Base-by-base conservation (phyloP, 2,113 vertebrate species). In the Fulmarus glacialis region DNA sequence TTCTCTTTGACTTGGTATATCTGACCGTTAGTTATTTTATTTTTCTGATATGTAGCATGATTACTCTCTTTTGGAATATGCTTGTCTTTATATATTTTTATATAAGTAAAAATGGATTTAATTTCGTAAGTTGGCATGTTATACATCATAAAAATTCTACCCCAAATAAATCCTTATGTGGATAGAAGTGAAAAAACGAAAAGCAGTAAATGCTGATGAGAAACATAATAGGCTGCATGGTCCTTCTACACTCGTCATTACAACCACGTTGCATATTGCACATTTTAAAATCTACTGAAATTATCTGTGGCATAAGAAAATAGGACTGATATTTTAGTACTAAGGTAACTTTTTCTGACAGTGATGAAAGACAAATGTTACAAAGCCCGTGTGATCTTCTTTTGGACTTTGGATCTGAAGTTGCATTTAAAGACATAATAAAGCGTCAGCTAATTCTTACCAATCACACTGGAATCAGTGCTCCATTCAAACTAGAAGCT, bases 381-480 rank as follows among this genome's bases (percentile, higher is more conserved):
- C 96, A 64, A 77, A 67, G 48, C 32, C 47, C n/a, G 0, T 38
- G 96, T 38, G 72, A 95, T 9, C 96, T 99, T 82, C 67, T 90
- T 14, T 94, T 99, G 75, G 98, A 99, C 94, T 99, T 99, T 23
- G 99, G 99, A 82, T 97, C 98, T 3, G 91, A 96, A 8, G 97
- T 99, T 26, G 74, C 97, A 3, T 90, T 99, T 92, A 97, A 96
- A 63, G 98, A 85, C 42, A 17, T 87, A 0, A 94, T 98, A 29
- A 98, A 91, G 6, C 97, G 96, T 59, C 98, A 98, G 88, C 92
- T 99, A 9, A 13, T 98, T 45, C 98, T 99, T 56, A 99, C 98
- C 90, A 99, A 99, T 63, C 95, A 88, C 52, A 99, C 98, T 4
- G 98, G 98, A 5, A 98, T 99, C 63, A 73, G 97, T 12, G 98